Percentiles rank a stretch among this genome's conserved stretches.
Conservation (phyloP, 2,888 invertebrate genomes). For the Tetheella fluctuosa region DNA sequence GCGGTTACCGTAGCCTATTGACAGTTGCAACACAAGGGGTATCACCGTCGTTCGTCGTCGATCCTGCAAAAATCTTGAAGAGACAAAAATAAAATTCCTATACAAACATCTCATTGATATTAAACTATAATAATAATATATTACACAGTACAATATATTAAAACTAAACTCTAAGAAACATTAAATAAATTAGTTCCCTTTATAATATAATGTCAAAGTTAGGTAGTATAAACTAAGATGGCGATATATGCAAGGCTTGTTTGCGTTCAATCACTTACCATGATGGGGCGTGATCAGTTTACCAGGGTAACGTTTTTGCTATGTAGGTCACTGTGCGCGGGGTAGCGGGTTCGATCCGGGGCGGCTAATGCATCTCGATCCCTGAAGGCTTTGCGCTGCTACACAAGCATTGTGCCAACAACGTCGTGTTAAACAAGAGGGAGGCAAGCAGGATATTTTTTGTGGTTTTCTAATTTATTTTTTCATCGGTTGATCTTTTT, state of each 20-base stretch:
- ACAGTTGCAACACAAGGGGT: too few species aligned
- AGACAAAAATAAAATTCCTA: too few species aligned
- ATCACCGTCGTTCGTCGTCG: too few species aligned
- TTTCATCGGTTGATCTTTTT: too few species aligned
- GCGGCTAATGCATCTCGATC: conserved; percentile 37
- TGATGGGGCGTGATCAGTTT: conserved; percentile 13
- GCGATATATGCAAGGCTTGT: background rate
- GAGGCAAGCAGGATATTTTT: conserved; percentile 17
- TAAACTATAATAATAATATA: too few species aligned
- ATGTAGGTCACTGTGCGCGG: conserved; percentile 34
- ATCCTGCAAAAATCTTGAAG: too few species aligned
- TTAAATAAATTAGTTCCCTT: too few species aligned
- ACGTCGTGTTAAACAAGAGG: conserved; percentile 16
- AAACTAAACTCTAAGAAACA: too few species aligned
- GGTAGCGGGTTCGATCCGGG: conserved; percentile 31
- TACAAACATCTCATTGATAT: too few species aligned
- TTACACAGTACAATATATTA: too few species aligned
- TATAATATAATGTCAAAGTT: background rate
- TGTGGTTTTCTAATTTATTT: too few species aligned
- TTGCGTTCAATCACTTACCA: conserved; percentile 14
- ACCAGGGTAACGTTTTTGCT: conserved; percentile 11
- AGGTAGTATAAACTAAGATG: background rate
- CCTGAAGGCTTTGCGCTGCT: conserved; percentile 34
- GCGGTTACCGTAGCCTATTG: too few species aligned
- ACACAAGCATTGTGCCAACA: conserved; percentile 25